Percentiles rank a stretch among this genome's conserved stretches.
Evolutionary conservation across 2,888 invertebrate genomes (phyloP).

Genomic region (Ganaspis brasiliensis): DNA sequence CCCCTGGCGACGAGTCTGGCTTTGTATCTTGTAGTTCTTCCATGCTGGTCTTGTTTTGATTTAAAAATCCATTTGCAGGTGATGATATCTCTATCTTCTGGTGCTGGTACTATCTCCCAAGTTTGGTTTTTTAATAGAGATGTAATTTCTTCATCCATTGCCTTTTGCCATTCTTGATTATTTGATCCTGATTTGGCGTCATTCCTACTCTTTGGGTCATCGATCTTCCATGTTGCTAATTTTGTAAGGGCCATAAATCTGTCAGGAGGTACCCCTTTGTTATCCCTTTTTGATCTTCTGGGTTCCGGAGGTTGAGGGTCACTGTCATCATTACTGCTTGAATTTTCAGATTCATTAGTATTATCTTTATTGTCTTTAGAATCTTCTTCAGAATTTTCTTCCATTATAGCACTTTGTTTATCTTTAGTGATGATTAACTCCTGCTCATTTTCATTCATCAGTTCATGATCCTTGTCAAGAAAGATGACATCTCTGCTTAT

Average conservation of each 20-base stretch:
- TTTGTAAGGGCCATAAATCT: slow-evolving; percentile 34
- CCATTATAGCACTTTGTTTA: background rate
- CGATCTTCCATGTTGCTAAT: slow-evolving; percentile 16
- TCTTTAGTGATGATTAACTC: background rate
- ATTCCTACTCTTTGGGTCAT: slow-evolving; percentile 13
- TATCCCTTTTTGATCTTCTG: slow-evolving; percentile 35
- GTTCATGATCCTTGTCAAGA: background rate
- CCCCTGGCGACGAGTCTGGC: slow-evolving; percentile 65
- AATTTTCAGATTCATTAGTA: background rate
- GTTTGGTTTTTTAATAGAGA: slow-evolving; percentile 40
- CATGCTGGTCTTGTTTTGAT: slow-evolving; percentile 54
- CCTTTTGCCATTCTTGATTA: slow-evolving; percentile 48
- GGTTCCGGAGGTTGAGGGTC: background rate
- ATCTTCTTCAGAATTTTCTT: background rate
- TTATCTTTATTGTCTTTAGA: background rate
- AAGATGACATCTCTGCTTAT: background rate
- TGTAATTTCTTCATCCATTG: slow-evolving; percentile 46
- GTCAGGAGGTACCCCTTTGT: slow-evolving; percentile 49
- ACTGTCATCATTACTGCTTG: background rate
- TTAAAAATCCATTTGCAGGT: slow-evolving; percentile 61
- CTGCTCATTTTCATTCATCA: background rate
- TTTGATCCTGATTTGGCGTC: slow-evolving; percentile 38
- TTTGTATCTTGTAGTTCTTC: slow-evolving; percentile 57
- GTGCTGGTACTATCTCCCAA: slow-evolving; percentile 36
- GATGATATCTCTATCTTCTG: slow-evolving; percentile 50